These are phyloP conservation scores for Dicyrtomina minuta DNA, from an alignment of 2,888 invertebrate species.

Conservation along the genomic window DNA sequence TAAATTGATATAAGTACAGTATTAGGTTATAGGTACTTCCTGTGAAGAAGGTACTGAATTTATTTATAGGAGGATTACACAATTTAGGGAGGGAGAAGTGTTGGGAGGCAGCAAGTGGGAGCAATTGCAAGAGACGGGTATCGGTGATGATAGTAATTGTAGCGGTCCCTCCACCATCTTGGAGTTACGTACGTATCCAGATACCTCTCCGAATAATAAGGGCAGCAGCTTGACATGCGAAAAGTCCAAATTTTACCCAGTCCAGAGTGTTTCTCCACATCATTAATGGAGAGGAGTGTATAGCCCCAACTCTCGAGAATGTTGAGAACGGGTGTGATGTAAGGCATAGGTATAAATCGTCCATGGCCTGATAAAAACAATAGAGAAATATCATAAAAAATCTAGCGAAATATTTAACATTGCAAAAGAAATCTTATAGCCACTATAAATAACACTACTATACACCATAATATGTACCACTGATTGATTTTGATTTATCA, in stretches of 20 bases:
- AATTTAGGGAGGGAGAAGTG: background rate
- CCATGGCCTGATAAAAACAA: slow-evolving; percentile 26
- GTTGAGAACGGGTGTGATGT: slow-evolving; percentile 29
- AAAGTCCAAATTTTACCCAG: slow-evolving; percentile 26
- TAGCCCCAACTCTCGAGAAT: slow-evolving; percentile 32
- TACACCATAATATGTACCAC: no score
- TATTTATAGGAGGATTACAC: no score
- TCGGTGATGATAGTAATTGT: slow-evolving; percentile 13
- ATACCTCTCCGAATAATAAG: background rate
- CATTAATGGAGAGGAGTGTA: slow-evolving; percentile 5
- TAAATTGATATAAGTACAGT: no score
- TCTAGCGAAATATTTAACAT: no score
- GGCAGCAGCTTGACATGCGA: background rate
- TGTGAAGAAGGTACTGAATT: no score
- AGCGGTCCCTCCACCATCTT: slow-evolving; percentile 16
- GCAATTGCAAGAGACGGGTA: slow-evolving; percentile 16
- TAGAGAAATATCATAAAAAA: no score
- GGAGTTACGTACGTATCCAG: slow-evolving; percentile 7
- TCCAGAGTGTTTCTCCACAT: slow-evolving; percentile 12
- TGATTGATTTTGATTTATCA: no score
- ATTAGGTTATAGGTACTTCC: no score
- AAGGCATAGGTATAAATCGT: slow-evolving; percentile 22
- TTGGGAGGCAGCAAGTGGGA: background rate
- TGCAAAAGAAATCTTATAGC: no score
- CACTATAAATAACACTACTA: no score